These are phyloP conservation scores for Exaiptasia diaphana DNA, from an alignment of 64 coral and sea anemone species.

Conservation along the genomic window DNA sequence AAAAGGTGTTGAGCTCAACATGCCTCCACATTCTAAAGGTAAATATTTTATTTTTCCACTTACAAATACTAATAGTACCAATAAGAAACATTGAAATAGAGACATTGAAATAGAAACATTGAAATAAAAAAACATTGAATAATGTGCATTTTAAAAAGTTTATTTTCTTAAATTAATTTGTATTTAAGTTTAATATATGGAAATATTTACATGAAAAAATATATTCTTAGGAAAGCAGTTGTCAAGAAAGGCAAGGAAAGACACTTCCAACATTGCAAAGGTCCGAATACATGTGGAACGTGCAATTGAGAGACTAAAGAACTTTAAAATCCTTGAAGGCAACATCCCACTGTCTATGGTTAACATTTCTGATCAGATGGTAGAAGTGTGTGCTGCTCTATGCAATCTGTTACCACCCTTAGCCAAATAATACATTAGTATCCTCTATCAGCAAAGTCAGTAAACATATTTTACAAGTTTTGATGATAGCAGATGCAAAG, in stretches of 20 bases:
- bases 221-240: constrained; percentile 25
- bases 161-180: neutral
- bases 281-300: constrained; percentile 60
- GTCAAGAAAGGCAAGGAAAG: constrained; percentile 31
- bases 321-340: constrained; percentile 53
- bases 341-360: constrained; percentile 40
- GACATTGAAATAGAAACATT: constrained; percentile 21
- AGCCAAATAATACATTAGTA: neutral
- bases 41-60: constrained; percentile 13
- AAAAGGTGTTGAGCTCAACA: constrained; percentile 35
- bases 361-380: constrained; percentile 17
- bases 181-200: neutral
- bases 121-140: constrained; percentile 25
- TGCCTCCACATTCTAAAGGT: constrained; percentile 43
- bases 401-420: constrained; percentile 42
- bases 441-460: neutral
- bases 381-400: constrained; percentile 28
- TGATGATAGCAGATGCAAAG: neutral
- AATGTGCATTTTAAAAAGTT: constrained; percentile 6
- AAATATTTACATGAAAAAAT: no score
- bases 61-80: constrained; percentile 45
- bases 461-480: neutral
- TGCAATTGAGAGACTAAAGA: constrained; percentile 57
- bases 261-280: constrained; percentile 51
- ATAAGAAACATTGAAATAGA: constrained; percentile 30